Conservation (phyloP, 2,113 vertebrate species). For the Jaculus jaculus region DNA sequence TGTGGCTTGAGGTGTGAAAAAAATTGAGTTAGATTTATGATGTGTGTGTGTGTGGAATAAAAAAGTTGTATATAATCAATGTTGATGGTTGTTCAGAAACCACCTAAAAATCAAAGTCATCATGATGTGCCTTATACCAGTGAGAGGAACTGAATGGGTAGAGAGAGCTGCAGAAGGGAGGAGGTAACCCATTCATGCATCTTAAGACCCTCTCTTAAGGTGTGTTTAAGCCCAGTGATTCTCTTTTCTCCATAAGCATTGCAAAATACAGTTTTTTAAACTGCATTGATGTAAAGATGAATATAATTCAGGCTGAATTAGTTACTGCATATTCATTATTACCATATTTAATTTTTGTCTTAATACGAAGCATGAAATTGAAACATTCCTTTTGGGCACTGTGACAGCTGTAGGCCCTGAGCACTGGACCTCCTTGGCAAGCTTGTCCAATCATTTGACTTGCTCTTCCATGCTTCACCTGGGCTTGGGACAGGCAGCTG, state of each 20-base stretch:
- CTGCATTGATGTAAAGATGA: background rate
- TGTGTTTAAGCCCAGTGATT: background rate
- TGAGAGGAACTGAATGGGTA: background rate
- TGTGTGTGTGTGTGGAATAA: background rate
- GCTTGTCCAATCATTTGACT: background rate
- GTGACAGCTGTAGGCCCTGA: background rate
- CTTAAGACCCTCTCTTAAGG: background rate
- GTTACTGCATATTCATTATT: background rate
- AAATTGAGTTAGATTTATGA: conserved; percentile 10
- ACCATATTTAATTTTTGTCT: background rate
- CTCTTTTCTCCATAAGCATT: background rate
- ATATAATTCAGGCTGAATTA: background rate
- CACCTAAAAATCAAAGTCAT: background rate
- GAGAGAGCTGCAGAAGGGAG: too few relatives aligned
- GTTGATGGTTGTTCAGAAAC: background rate
- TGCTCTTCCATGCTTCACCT: background rate
- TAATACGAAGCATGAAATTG: background rate
- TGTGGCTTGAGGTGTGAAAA: conserved; percentile 18
- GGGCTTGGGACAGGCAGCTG: background rate
- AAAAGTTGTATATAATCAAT: conserved; percentile 7
- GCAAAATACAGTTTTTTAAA: background rate
- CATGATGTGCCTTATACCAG: background rate
- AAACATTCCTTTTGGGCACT: background rate
- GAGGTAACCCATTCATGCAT: background rate
- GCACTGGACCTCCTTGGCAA: background rate